Evolutionary conservation across 2,888 invertebrate genomes (phyloP).

Genomic region (Drosophila kanekoi): DNA sequence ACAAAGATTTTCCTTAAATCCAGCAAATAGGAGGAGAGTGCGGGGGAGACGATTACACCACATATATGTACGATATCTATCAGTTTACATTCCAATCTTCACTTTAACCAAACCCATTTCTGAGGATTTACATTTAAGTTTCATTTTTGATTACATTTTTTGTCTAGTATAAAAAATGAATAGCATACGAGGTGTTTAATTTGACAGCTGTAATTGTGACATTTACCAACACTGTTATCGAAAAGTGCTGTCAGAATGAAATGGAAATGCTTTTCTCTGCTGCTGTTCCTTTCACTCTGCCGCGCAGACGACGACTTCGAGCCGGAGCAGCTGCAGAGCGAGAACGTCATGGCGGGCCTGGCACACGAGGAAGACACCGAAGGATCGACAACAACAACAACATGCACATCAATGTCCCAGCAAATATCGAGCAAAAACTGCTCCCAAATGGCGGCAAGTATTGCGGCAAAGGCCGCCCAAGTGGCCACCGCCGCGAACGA

Average conservation of each 20-base stretch:
- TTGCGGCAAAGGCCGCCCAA: constrained; percentile 23
- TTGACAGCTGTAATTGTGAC: not conserved
- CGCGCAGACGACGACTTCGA: not conserved
- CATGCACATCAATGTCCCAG: not conserved
- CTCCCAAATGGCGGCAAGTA: constrained; percentile 14
- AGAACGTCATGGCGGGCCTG: not conserved
- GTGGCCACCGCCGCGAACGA: constrained; percentile 89
- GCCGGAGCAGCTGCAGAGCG: not conserved
- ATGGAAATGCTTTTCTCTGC: not conserved
- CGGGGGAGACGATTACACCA: too few relatives aligned
- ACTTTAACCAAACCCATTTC: too few relatives aligned
- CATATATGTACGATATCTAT: too few relatives aligned
- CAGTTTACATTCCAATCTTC: too few relatives aligned
- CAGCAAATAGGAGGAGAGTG: too few relatives aligned
- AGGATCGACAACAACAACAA: not conserved
- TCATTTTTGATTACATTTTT: too few relatives aligned
- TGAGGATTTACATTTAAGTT: too few relatives aligned
- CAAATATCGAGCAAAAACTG: not conserved
- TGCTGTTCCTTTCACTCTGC: not conserved
- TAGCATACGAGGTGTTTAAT: too few relatives aligned
- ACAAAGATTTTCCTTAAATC: too few relatives aligned
- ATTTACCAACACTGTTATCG: not conserved
- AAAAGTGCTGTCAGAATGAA: not conserved
- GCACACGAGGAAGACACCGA: not conserved
- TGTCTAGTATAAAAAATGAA: too few relatives aligned